Evolutionary conservation across 2,113 vertebrate species (phyloP).

Genomic region (Upupa epops): DNA sequence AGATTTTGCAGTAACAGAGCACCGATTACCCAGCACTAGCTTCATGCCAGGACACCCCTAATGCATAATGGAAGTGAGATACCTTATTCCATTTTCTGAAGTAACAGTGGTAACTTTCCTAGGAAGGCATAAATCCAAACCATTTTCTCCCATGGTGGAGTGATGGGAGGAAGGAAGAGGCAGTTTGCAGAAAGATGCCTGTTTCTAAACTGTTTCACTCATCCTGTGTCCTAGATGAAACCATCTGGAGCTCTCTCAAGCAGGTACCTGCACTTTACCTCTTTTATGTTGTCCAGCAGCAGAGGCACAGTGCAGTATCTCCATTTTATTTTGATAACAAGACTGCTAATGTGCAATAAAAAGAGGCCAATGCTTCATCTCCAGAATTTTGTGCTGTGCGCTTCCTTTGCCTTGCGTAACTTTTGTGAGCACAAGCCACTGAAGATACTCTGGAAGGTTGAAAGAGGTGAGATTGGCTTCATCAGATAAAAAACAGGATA

Average conservation of each 20-base stretch:
- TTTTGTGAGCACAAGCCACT: not conserved
- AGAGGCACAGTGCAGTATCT: not conserved
- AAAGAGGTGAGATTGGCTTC: not conserved
- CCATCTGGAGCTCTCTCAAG: not conserved
- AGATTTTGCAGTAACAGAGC: not conserved
- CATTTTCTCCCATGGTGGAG: not conserved
- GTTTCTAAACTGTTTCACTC: not conserved
- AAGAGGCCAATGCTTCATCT: not conserved
- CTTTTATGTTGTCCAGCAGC: not conserved
- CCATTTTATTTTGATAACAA: not conserved
- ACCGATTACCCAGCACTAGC: not conserved
- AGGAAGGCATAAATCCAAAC: not conserved
- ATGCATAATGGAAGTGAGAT: not conserved
- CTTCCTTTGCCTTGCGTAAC: not conserved
- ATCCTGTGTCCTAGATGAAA: not conserved
- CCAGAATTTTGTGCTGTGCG: not conserved
- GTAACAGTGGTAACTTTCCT: not conserved
- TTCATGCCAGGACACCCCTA: not conserved
- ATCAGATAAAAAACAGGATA: not conserved
- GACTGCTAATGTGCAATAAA: not conserved
- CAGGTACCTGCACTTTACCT: not conserved
- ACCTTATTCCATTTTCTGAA: not conserved
- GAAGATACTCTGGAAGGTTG: not conserved
- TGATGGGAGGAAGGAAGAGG: not conserved
- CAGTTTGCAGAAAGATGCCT: not conserved